These are phyloP conservation scores for Hydrocynus forskahlii DNA, from an alignment of 2,797 vertebrate genomes.

Conservation along the genomic window DNA sequence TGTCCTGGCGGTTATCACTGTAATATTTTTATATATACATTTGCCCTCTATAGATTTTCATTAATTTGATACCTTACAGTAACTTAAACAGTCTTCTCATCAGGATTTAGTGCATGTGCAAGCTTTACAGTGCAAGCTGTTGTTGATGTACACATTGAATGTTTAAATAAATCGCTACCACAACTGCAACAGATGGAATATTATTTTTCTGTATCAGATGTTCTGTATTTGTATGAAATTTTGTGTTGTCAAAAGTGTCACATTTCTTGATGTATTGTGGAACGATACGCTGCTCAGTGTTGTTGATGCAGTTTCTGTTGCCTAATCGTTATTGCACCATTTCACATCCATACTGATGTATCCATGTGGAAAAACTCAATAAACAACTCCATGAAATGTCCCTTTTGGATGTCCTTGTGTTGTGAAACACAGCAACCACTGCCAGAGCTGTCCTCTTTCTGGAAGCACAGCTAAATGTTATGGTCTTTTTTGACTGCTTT, in stretches of 20 bases:
- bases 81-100: background rate
- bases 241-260: background rate
- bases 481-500: background rate
- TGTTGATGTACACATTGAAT: constrained; percentile 49
- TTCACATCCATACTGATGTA: constrained; percentile 13
- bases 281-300: constrained; percentile 8
- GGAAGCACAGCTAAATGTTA: background rate
- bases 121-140: constrained; percentile 10
- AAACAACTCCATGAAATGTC: constrained; percentile 45
- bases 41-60: background rate
- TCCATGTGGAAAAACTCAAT: constrained; percentile 42
- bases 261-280: background rate
- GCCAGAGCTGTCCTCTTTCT: background rate
- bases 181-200: constrained; percentile 47
- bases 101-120: constrained; percentile 23
- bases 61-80: background rate
- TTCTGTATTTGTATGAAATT: constrained; percentile 25
- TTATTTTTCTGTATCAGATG: constrained; percentile 16
- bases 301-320: background rate
- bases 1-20: background rate
- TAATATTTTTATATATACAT: background rate
- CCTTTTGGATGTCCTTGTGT: constrained; percentile 9
- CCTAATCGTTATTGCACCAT: constrained; percentile 10
- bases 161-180: constrained; percentile 41
- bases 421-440: constrained; percentile 12